Percentiles rank a stretch among this genome's conserved stretches.
Conservation (phyloP, 1,140 invertebrate genomes). For the Spodoptera litura region DNA sequence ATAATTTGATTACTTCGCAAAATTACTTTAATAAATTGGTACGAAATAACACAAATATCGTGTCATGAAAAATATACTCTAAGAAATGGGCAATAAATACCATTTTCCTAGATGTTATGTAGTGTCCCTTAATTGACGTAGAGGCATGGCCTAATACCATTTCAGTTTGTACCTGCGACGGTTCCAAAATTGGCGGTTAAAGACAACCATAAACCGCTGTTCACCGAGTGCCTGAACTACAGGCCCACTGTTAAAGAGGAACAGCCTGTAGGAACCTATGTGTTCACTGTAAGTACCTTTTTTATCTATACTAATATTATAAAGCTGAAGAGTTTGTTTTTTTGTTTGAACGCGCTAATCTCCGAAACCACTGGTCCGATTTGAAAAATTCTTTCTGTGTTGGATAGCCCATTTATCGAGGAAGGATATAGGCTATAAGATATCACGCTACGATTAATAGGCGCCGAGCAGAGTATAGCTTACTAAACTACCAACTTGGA, state of each 20-base stretch:
- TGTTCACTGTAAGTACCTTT: constrained; percentile 87
- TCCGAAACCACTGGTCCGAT: too few species aligned
- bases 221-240: constrained; percentile 90
- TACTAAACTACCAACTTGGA: too few species aligned
- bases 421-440: too few species aligned
- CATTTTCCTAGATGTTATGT: constrained; percentile 45
- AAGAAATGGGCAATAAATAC: not conserved
- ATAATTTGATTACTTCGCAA: too few species aligned
- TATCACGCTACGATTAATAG: too few species aligned
- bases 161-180: constrained; percentile 74
- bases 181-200: constrained; percentile 81
- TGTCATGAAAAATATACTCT: not conserved
- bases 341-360: too few species aligned
- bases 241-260: constrained; percentile 90
- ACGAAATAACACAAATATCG: too few species aligned
- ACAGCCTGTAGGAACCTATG: constrained; percentile 87
- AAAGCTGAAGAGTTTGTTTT: too few species aligned
- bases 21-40: too few species aligned
- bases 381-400: too few species aligned
- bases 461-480: too few species aligned
- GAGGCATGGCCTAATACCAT: constrained; percentile 66
- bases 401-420: too few species aligned
- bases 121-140: constrained; percentile 57
- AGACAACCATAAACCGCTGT: constrained; percentile 92
- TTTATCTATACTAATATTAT: not conserved